Evolutionary conservation across 2,888 invertebrate species (phyloP), one percentile per base, ranked within the genome.

Genomic region (Tiliacea citrago): DNA sequence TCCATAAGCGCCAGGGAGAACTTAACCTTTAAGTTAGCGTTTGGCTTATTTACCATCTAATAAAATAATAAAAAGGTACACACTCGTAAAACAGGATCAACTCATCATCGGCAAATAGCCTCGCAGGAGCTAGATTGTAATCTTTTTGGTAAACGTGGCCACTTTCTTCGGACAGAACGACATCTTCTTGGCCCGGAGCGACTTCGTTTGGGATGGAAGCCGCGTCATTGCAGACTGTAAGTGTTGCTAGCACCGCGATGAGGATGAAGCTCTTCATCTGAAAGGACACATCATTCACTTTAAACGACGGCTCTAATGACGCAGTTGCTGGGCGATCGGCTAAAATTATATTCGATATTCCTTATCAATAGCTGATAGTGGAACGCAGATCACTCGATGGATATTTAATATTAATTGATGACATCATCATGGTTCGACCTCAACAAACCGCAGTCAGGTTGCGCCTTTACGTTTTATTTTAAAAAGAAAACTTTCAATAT

Each of bases 261-360:
- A 70, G 16, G 24, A 65, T 24, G n/a, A 66, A 29, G 39, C 39
- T 75, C 53, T 75, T 77, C 76, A 77, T 77, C 76, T 77, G 68
- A 13, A 75, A 77, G 8, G 2, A 55, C 55, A 39, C 39, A n/a
- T 2, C 24, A 24, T 12, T 55, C 1, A 24, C n/a, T 12, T n/a
- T n/a, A 53, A n/a, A 12, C n/a, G 53, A 53, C 5, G 53, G 53
- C n/a, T 12, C n/a, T n/a, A 53, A n/a, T n/a, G n/a, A n/a, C n/a
- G 12, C n/a, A n/a, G 5, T n/a, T n/a, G 21, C n/a, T 53, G 53
- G n/a, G 12, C 12, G 12, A 24, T 55, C n/a, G 24, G 2, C 6
- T 55, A 6, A 55, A 24, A 24, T 55, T 12, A n/a, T n/a, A n/a
- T n/a, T 53, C n/a, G 12, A 53, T 53, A 53, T n/a, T 53, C 55